Base-by-base conservation (phyloP, 2,888 invertebrate genomes). In the Anaspis maculata region DNA sequence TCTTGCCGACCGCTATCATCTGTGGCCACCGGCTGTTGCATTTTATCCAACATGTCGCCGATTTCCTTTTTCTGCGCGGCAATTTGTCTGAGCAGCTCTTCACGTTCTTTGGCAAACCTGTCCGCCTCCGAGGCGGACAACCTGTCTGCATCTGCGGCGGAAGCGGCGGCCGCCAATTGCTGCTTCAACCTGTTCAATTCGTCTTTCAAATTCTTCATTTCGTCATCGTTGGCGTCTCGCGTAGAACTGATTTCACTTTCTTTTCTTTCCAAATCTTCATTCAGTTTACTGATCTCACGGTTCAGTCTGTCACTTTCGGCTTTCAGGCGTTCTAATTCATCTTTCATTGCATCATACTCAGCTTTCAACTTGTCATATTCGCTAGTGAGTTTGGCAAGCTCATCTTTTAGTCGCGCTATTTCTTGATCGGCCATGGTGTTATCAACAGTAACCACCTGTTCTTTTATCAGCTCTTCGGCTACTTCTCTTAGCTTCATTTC, bases 21-120 rank as follows among this genome's bases (percentile, higher is more conserved):
- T 2, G 34, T 15, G 10, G 42, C 13, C 3, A 39, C 27, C 6
- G 29, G 30, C 11, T 37, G 34, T 22, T 55, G 51, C 10, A 54
- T 32, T 32, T 51, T 52, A n/a, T 51, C 45, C 10, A 56, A 9
- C 27, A 54, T 33, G 21, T 49, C 43, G 12, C 30, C 29, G 13
- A 52, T 52, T 40, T 57, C 50, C 15, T 32, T 38, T 13, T 47
- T 51, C 31, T 54, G 47, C 27, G 29, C 34, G 9, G 44, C 51
- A 3, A 56, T 34, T 44, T 55, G 48, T 34, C 48, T 45, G 23
- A 48, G 32, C 9, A 57, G 35, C 15, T 49, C 44, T 9, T 53
- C 51, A 19, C 52, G 51, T 41, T 59, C 55, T 35, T 46, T 27
- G 6, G 24, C 11, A 15, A 34, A 38, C 2, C 27, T 29, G 3